Percentiles rank a stretch among this genome's conserved stretches.
These are phyloP conservation scores for Echinarachnius parma DNA, from an alignment of 53 echinoderm and acorn worm genomes.

Conservation along the genomic window DNA sequence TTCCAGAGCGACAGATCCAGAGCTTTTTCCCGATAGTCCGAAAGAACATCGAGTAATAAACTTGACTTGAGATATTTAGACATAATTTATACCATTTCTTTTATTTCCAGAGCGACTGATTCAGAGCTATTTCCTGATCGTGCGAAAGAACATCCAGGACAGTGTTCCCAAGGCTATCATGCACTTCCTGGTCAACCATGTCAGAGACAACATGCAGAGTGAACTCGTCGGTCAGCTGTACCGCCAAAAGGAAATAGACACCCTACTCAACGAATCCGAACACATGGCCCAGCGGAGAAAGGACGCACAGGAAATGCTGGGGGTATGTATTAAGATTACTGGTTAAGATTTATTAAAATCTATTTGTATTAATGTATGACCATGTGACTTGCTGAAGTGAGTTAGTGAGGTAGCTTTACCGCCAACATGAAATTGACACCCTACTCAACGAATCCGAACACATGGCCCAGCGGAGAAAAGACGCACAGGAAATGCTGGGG, in stretches of 20 bases:
- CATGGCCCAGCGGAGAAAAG: too few relatives aligned
- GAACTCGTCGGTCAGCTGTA: slow-evolving; percentile 93
- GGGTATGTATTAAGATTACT: slow-evolving; percentile 71
- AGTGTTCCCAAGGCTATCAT: slow-evolving; percentile 98
- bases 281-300: slow-evolving; percentile 94
- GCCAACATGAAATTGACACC: too few relatives aligned
- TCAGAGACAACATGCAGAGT: slow-evolving; percentile 91
- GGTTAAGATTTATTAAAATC: too few relatives aligned
- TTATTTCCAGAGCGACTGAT: slow-evolving; percentile 88
- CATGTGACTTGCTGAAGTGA: too few relatives aligned
- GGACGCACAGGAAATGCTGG: slow-evolving; percentile 95
- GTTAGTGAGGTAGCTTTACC: too few relatives aligned
- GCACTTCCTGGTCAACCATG: slow-evolving; percentile 96
- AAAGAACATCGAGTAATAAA: too few relatives aligned
- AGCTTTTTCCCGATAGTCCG: slow-evolving; percentile 97
- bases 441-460: too few relatives aligned
- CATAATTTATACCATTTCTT: too few relatives aligned
- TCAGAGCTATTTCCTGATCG: slow-evolving; percentile 93
- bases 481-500: too few relatives aligned
- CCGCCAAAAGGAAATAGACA: slow-evolving; percentile 85
- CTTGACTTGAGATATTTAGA: too few relatives aligned
- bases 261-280: slow-evolving; percentile 88
- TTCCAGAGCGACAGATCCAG: slow-evolving; percentile 86
- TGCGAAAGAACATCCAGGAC: slow-evolving; percentile 99
- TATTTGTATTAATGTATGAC: too few relatives aligned